These are phyloP conservation scores for Brachynemurus nebulosus DNA, from an alignment of 2,888 invertebrate species.

Conservation along the genomic window DNA sequence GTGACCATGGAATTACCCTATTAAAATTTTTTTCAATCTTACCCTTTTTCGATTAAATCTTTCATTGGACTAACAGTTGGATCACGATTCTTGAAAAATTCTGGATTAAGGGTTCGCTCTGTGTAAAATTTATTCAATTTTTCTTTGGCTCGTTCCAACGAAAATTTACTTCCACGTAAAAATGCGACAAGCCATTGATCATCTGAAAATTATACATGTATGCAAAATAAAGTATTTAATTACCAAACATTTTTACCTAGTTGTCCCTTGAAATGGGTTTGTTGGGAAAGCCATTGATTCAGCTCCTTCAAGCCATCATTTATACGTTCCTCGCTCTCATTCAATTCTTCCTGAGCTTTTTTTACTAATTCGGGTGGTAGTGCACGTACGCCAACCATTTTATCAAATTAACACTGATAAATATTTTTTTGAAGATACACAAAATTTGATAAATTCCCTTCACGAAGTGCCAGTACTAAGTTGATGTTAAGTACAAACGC, in stretches of 20 bases:
- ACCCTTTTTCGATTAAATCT: slow-evolving; percentile 21
- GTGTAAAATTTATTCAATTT: slow-evolving; percentile 46
- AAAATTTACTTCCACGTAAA: slow-evolving; percentile 49
- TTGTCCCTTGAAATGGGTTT: slow-evolving; percentile 40
- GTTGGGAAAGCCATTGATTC: slow-evolving; percentile 41
- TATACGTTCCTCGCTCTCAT: slow-evolving; percentile 37
- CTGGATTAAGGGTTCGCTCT: slow-evolving; percentile 36
- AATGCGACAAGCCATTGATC: slow-evolving; percentile 48
- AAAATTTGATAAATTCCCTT: no score
- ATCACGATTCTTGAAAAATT: slow-evolving; percentile 33
- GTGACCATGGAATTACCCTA: no score
- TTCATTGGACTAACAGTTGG: slow-evolving; percentile 22
- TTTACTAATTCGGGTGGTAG: slow-evolving; percentile 34
- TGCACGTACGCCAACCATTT: no score
- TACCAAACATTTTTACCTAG: slow-evolving; percentile 35
- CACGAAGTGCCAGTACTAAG: no score
- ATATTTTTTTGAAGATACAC: no score
- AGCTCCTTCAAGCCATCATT: slow-evolving; percentile 35
- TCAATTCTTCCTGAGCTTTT: slow-evolving; percentile 36
- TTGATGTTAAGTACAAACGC: no score
- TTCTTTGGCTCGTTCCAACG: slow-evolving; percentile 44
- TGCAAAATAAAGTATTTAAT: slow-evolving; percentile 2
- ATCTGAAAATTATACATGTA: slow-evolving; percentile 28
- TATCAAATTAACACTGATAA: no score
- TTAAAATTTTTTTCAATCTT: no score